Base-by-base conservation (phyloP, 1,140 invertebrate genomes). In the Drosophila ercepeae region DNA sequence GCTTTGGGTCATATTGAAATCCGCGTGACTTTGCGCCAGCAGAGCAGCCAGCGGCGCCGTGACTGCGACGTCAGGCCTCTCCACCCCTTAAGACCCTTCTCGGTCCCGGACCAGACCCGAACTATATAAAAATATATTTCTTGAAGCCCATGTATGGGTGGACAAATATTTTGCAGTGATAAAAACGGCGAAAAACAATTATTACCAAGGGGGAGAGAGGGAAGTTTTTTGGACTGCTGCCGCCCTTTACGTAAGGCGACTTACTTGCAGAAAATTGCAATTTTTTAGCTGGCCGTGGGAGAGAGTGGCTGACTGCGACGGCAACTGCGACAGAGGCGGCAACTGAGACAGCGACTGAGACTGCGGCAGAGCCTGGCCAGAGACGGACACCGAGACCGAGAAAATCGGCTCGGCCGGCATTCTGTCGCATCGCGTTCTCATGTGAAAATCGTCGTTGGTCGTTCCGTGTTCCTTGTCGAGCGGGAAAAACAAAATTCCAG, bases 1-100 rank as follows among this genome's bases (percentile, higher is more conserved):
- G 89, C 86, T 90, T 88, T 90, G 75, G 89, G 89, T 91, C 89
- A 91, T 89, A 91, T 59, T 81, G 82, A 76, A 86, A 91, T 88
- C 89, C 89, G 88, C 89, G 89, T 91, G 89, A 91, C 89, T 89
- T 90, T 79, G 75, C 55, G 59, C 72, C 48, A 13, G 53, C 67
- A 68, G 53, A 48, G 52, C 45, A 18, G 29, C 44, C 39, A 11
- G 21, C 8, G 72, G 32, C 45, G 45, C 19, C 2, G 79, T 32
- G 19, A 16, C 41, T 23, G 71, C 19, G 14, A 18, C 39, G 14
- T 7, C 21, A n/a, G n/a, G n/a, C n/a, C n/a, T n/a, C n/a, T n/a
- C n/a, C n/a, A n/a, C 18, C 3, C 8, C 27, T 7, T 8, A 59
- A 29, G 42, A 69, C 32, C 21, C 75, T 36, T 27, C 27, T 8